Evolutionary conservation across 2,888 invertebrate genomes (phyloP), one percentile per base, ranked within the genome.

Genomic region (Rhaphigaster nebulosa): DNA sequence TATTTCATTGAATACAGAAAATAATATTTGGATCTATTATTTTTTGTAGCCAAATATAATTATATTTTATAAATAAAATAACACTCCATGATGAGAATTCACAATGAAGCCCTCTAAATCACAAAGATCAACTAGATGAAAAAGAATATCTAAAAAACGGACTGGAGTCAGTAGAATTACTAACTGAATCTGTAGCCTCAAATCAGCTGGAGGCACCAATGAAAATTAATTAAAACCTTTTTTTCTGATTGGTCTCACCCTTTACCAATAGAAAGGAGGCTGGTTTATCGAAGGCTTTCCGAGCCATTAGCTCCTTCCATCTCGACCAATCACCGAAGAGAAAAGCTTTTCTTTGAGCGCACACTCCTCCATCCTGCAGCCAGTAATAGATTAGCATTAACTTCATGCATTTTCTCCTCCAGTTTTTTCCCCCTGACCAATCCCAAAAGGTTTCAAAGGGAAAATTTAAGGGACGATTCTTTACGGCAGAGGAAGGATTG

Each of bases 311-410:
- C n/a, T 45, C 84, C 45, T 26, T 6, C 84, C 84, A 84, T 45
- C 84, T n/a, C 84, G 84, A 45, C 41, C 84, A 84, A 84, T 84
- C 84, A 45, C 45, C 84, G 45, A 50, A 45, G 84, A 41, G 45
- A 23, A 84, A 50, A 3, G 15, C 84, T 45, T 84, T 84, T 84
- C 84, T 84, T 84, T 45, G n/a, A n/a, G n/a, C 50, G n/a, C 26
- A 23, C 84, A 12, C 26, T 15, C 84, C 80, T 26, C 1, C 45
- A 15, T 45, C 45, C 84, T 45, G 15, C 45, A n/a, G n/a, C 84
- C 84, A n/a, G n/a, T 50, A 84, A 84, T 84, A 84, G 84, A 84
- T 84, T 84, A 84, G 84, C 84, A 84, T 84, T 84, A 84, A 45
- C 84, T 50, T 84, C 45, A 84, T 84, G 84, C 84, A 84, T 84